Evolutionary conservation across 2,113 vertebrate species (phyloP).

Genomic region (Pterocles burchelli): DNA sequence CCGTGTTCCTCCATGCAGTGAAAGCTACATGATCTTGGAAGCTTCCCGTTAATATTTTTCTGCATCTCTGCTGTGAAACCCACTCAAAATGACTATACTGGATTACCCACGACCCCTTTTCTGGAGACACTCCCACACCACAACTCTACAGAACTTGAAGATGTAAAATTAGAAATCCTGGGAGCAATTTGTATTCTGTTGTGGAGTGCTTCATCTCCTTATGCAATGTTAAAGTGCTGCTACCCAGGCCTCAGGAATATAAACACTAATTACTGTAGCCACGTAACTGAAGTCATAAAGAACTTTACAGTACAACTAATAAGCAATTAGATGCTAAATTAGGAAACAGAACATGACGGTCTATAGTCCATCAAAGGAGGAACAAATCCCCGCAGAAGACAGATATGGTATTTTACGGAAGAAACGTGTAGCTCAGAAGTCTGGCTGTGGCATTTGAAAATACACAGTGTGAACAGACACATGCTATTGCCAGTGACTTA

Average conservation of each 20-base stretch:
- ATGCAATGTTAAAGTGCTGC: not conserved
- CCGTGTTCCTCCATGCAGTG: accelerated
- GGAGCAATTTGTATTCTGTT: not conserved
- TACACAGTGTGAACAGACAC: not conserved
- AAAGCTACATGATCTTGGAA: not conserved
- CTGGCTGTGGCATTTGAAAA: not conserved
- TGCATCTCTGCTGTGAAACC: not conserved
- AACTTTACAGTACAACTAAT: not conserved
- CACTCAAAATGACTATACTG: not conserved
- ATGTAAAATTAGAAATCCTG: conserved; percentile 22
- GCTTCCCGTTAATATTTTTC: not conserved
- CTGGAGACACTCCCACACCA: not conserved
- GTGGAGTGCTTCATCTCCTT: not conserved
- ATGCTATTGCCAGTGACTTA: not conserved
- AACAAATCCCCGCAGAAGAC: not conserved
- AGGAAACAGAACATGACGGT: not conserved
- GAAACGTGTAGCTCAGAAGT: not conserved
- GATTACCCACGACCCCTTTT: not conserved
- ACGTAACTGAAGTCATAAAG: not conserved
- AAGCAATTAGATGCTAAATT: conserved; percentile 8
- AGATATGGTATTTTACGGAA: not conserved
- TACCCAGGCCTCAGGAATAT: not conserved
- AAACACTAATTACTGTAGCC: not conserved
- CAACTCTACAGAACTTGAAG: not conserved
- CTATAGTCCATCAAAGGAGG: not conserved